phyloP scores from a whole-genome alignment of 1,140 invertebrate genomes.

The Stegodyphus mimosarum region DNA sequence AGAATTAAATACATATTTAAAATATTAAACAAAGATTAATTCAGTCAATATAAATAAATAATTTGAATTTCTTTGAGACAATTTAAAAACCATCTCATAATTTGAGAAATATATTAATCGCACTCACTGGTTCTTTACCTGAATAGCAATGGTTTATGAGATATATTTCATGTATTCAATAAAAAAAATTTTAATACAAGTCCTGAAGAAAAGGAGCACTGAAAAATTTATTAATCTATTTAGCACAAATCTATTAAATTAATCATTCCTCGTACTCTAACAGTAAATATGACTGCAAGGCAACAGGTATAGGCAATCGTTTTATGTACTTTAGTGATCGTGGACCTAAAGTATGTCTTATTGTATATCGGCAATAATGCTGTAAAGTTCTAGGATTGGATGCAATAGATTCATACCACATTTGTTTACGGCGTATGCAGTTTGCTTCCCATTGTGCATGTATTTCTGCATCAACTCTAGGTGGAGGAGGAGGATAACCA shows the following conservation, averaged over 20 bases:
- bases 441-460: slow-evolving; percentile 3
- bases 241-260: neutral
- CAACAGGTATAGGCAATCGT: slow-evolving; percentile 64
- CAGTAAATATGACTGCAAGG: slow-evolving; percentile 65
- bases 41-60: too few species aligned
- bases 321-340: slow-evolving; percentile 63
- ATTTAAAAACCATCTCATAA: too few species aligned
- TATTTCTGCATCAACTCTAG: neutral
- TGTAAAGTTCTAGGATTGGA: slow-evolving; percentile 65
- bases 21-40: too few species aligned
- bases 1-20: too few species aligned
- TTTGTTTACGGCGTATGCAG: slow-evolving; percentile 59
- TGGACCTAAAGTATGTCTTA: slow-evolving; percentile 62
- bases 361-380: slow-evolving; percentile 66
- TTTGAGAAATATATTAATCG: too few species aligned
- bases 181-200: too few species aligned
- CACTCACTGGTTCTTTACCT: too few species aligned
- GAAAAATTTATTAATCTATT: too few species aligned
- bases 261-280: slow-evolving; percentile 61
- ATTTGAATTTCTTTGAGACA: too few species aligned
- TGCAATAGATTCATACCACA: slow-evolving; percentile 64
- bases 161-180: too few species aligned
- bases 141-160: too few species aligned
- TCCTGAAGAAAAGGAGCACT: too few species aligned
- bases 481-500: neutral